Evolutionary conservation across 2,888 invertebrate genomes (phyloP).

Genomic region (Drosophila anceps): DNA sequence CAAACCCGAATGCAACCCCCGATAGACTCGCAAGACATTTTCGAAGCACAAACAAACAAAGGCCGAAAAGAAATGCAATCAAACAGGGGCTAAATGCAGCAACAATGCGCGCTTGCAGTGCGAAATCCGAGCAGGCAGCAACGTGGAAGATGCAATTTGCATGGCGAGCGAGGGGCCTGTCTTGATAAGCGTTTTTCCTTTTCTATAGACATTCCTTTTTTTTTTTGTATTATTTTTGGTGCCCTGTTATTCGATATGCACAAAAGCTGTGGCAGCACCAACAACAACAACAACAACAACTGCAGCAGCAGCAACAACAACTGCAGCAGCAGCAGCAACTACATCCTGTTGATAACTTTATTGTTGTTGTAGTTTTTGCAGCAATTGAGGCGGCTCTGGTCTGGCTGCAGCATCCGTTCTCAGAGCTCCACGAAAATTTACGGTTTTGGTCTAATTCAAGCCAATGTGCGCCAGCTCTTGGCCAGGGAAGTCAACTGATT

Average conservation of each 20-base stretch:
- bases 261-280: conserved; percentile 25
- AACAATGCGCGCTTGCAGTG: conserved; percentile 58
- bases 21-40: background rate
- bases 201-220: conserved; percentile 32
- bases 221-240: conserved; percentile 69
- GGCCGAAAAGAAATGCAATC: conserved; percentile 17
- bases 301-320: conserved; percentile 4
- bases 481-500: conserved; percentile 81
- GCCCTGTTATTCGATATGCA: conserved; percentile 70
- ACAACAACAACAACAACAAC: conserved; percentile 15
- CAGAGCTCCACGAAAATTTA: conserved; percentile 74
- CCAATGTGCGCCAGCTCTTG: conserved; percentile 52
- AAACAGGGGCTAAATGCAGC: conserved; percentile 6
- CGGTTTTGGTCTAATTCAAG: conserved; percentile 80
- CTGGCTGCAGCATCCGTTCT: conserved; percentile 68
- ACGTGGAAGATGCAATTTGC: conserved; percentile 75
- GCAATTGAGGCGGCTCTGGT: conserved; percentile 34
- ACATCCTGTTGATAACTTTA: conserved; percentile 62
- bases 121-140: conserved; percentile 72
- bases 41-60: conserved; percentile 49
- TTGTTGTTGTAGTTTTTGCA: conserved; percentile 10
- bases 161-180: conserved; percentile 36
- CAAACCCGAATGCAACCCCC: conserved; percentile 71
- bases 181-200: conserved; percentile 55
- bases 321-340: conserved; percentile 33